A percentile compares a stretch with the other conserved stretches of the same genome.
Evolutionary conservation across 2,888 invertebrate species (phyloP).

Genomic region (Mylabris sibirica): DNA sequence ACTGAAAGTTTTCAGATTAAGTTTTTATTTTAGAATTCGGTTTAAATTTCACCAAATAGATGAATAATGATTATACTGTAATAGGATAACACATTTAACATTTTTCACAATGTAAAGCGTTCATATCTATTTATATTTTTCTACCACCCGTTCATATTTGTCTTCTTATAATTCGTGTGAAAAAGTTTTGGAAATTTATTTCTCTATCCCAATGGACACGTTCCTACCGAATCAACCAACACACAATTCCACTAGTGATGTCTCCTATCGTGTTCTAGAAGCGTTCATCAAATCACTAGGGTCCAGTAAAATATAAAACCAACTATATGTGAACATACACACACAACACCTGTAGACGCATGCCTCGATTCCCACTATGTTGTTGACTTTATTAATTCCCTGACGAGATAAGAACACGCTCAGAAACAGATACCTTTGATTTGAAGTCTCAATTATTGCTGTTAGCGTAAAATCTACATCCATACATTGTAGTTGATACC

Average conservation of each 20-base stretch:
- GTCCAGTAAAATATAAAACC: conserved; percentile 15
- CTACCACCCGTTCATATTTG: neutral
- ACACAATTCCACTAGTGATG: conserved; percentile 14
- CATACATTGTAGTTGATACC: no score
- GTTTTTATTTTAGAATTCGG: neutral
- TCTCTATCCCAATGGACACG: conserved; percentile 12
- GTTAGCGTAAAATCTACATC: neutral
- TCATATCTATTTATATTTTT: neutral
- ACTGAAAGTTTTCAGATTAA: neutral
- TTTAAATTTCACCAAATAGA: neutral
- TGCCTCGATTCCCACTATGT: neutral
- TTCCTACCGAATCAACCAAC: conserved; percentile 13
- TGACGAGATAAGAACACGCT: neutral
- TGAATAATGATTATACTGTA: neutral
- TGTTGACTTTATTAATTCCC: neutral
- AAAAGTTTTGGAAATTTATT: neutral
- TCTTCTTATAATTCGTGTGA: neutral
- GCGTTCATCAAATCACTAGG: conserved; percentile 15
- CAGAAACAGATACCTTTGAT: neutral
- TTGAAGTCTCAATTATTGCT: no score
- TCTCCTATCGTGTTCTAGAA: conserved; percentile 12
- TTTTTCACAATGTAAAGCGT: neutral
- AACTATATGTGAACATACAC: conserved; percentile 4
- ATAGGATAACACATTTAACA: neutral
- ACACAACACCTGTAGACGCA: conserved; percentile 10